These are phyloP conservation scores for Tipula confusa DNA, from an alignment of 2,888 invertebrate genomes.

Conservation along the genomic window DNA sequence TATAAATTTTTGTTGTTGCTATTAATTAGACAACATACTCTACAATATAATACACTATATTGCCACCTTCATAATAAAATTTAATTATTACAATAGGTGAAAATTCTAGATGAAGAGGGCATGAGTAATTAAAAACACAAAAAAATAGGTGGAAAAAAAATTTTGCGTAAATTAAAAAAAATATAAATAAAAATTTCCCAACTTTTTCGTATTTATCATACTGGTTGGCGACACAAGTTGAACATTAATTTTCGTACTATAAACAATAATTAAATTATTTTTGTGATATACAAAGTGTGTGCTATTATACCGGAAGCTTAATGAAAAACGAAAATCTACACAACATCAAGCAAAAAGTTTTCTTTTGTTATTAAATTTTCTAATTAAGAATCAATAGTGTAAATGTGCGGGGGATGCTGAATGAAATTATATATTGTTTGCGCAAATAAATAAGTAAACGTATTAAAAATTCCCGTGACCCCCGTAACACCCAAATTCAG, in stretches of 20 bases:
- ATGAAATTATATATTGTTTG: neutral
- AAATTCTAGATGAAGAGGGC: neutral
- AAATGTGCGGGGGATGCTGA: neutral
- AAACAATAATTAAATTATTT: neutral
- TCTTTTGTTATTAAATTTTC: neutral
- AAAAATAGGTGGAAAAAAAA: too few relatives aligned
- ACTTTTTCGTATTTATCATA: neutral
- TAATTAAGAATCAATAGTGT: neutral
- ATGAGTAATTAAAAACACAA: too few relatives aligned
- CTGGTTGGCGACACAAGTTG: neutral
- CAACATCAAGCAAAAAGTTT: neutral
- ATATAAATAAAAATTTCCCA: neutral
- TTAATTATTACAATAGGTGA: neutral
- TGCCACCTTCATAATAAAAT: slow-evolving; percentile 3
- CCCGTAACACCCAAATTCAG: neutral
- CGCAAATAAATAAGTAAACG: neutral
- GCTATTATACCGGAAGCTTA: neutral
- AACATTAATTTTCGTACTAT: neutral
- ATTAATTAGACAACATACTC: neutral
- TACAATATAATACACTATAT: neutral
- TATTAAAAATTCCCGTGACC: too few relatives aligned
- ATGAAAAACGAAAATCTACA: too few relatives aligned
- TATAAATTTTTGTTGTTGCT: neutral
- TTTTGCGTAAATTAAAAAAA: neutral
- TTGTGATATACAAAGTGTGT: neutral